Evolutionary conservation across 2,113 vertebrate species (phyloP).

Genomic region (Albula glossodonta): DNA sequence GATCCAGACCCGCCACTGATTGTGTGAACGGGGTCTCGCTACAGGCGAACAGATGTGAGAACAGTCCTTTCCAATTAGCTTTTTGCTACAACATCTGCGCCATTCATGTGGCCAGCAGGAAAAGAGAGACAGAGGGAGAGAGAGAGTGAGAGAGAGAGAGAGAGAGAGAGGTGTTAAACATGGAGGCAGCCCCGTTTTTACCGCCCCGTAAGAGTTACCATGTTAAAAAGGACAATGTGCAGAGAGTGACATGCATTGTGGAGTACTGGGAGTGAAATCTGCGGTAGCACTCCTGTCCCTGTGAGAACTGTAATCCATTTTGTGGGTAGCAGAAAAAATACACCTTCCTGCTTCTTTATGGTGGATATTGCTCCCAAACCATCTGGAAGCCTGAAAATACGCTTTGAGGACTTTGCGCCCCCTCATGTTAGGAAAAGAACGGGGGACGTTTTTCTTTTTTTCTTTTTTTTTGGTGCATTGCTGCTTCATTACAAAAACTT

Average conservation of each 20-base stretch:
- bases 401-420: not conserved
- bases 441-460: not conserved
- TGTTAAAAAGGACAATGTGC: not conserved
- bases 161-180: constrained; percentile 3
- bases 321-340: constrained; percentile 10
- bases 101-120: not conserved
- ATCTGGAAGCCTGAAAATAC: not conserved
- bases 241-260: not conserved
- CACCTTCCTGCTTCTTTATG: not conserved
- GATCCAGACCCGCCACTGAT: not conserved
- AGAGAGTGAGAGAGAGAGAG: not conserved
- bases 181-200: not conserved
- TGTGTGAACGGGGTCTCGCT: not conserved
- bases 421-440: not conserved
- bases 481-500: constrained; percentile 4
- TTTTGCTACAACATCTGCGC: not conserved
- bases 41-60: constrained; percentile 12
- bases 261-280: not conserved
- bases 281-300: not conserved
- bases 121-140: not conserved
- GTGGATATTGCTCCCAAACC: constrained; percentile 7
- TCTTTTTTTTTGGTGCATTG: not conserved
- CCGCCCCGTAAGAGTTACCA: not conserved
- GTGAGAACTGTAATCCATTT: constrained; percentile 5
- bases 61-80: constrained; percentile 17